Evolutionary conservation across 2,888 invertebrate genomes (phyloP), one percentile per base, ranked within the genome.

Genomic region (Scaptomyza reducta): DNA sequence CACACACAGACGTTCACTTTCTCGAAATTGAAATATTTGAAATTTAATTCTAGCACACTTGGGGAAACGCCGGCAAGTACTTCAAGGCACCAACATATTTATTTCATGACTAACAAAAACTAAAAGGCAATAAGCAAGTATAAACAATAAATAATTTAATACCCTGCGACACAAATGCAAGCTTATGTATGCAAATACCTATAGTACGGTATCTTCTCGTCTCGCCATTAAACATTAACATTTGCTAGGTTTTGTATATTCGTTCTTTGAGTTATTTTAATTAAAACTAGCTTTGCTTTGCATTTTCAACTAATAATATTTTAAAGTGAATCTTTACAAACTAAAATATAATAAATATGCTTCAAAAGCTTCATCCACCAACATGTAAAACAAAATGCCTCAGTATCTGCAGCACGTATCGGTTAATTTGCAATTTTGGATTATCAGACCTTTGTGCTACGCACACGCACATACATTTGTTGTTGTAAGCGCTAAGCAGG

Each of bases 11-110:
- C 31, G 10, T 11, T 9, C 6, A 33, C 11, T 40, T 35, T 60
- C 14, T 44, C 10, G 40, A 29, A 33, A 10, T 47, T 59, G 54
- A 53, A 65, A 66, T 70, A 63, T 72, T 72, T 33, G 40, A 85
- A 81, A 78, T 75, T 78, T 61, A 70, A 72, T 78, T 81, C 46
- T 42, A 65, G 49, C 57, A 60, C 75, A 51, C 55, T 63, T 44
- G 69, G 60, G 66, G 41, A 63, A 68, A 60, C 35, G 14, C 35
- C 29, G 14, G 22, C 46, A 54, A 55, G 44, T 55, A 60, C 53
- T 59, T 61, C 61, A 58, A 60, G 44, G 51, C 70, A 44, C 22
- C 25, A 51, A 47, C 46, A 56, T 58, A 46, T 47, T 22, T 2
- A 31, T 27, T 40, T 14, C 25, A 40, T 50, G 54, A 59, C 54